These are phyloP conservation scores for Brachionus sp. DNA, from an alignment of 1,140 invertebrate genomes.

Conservation along the genomic window DNA sequence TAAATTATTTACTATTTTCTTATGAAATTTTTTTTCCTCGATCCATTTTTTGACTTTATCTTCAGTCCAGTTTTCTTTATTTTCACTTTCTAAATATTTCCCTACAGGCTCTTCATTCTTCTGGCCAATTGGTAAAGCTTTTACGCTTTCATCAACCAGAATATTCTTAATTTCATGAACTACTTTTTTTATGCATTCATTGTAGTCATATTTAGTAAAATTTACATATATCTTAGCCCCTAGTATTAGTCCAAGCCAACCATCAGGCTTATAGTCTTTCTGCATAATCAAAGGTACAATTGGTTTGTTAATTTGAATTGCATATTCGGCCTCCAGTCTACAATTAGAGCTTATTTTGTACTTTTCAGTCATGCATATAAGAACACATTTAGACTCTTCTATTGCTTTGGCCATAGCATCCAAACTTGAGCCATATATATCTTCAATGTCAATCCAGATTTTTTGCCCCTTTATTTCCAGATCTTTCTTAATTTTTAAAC, in stretches of 20 bases:
- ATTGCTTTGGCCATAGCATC: conserved; percentile 58
- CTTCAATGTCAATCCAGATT: conserved; percentile 15
- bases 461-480: not conserved
- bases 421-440: conserved; percentile 50
- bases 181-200: not conserved
- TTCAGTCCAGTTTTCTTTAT: not conserved
- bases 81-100: not conserved
- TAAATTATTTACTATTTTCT: not conserved
- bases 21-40: not conserved
- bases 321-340: conserved; percentile 54
- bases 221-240: conserved; percentile 34
- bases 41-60: not conserved
- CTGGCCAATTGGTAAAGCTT: not conserved
- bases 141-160: not conserved
- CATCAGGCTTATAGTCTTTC: conserved; percentile 51
- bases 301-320: conserved; percentile 50
- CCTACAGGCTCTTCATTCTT: not conserved
- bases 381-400: conserved; percentile 53
- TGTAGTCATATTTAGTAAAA: conserved; percentile 8
- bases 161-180: not conserved
- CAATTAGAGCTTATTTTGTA: conserved; percentile 33
- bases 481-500: conserved; percentile 9
- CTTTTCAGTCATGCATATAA: conserved; percentile 49
- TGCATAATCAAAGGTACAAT: conserved; percentile 54
- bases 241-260: conserved; percentile 49